Percentiles rank a stretch among this genome's conserved stretches.
Evolutionary conservation across 2,888 invertebrate species (phyloP).

Genomic region (Nomada fucata): DNA sequence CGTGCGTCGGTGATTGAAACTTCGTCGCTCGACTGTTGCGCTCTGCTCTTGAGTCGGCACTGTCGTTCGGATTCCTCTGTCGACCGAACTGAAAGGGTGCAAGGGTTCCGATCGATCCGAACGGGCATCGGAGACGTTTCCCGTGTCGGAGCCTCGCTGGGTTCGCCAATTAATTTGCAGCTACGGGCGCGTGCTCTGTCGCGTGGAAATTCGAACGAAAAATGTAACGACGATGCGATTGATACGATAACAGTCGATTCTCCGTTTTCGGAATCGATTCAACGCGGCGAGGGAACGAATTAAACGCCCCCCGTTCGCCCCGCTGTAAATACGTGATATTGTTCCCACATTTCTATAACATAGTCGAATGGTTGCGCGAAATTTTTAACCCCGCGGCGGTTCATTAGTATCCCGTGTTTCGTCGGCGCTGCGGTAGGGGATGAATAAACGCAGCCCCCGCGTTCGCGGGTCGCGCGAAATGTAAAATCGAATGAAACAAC

Average conservation of each 20-base stretch:
- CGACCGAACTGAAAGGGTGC: no score
- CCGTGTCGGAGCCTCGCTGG: no score
- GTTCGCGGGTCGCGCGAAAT: no score
- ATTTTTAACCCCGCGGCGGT: neutral
- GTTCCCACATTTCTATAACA: neutral
- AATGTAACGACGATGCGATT: neutral
- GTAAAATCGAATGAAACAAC: neutral
- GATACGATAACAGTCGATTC: conserved; percentile 1
- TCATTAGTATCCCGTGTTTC: neutral
- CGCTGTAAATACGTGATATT: neutral
- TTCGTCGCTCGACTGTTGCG: neutral
- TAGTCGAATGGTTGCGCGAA: neutral
- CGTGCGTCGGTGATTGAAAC: neutral
- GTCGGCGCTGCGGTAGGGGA: neutral
- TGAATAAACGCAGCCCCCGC: no score
- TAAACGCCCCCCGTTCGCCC: conserved; percentile 2
- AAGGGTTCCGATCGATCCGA: neutral
- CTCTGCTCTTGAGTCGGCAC: neutral
- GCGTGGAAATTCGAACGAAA: neutral
- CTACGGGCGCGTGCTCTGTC: neutral
- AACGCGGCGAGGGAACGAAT: conserved; percentile 9
- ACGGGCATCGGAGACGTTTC: neutral
- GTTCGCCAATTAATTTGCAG: neutral
- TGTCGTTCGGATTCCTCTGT: neutral
- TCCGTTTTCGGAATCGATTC: neutral